phyloP scores from a whole-genome alignment of 2,888 invertebrate species.

The Dilophus febrilis region DNA sequence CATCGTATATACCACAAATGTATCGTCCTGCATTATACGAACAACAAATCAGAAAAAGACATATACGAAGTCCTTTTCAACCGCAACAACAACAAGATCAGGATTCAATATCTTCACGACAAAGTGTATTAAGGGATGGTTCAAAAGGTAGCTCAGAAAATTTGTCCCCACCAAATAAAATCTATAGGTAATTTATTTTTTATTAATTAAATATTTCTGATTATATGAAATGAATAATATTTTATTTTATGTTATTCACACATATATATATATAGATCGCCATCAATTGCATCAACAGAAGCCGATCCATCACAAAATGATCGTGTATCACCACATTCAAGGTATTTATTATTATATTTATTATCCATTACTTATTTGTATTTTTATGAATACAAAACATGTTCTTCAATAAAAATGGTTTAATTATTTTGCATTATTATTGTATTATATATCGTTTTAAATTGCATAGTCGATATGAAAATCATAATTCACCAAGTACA shows the following conservation, averaged over 20 bases:
- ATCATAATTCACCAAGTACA: slow-evolving; percentile 29
- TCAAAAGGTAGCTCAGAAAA: slow-evolving; percentile 30
- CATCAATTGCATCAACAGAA: slow-evolving; percentile 30
- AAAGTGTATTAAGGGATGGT: slow-evolving; percentile 47
- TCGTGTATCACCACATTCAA: slow-evolving; percentile 29
- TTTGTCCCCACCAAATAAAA: slow-evolving; percentile 32
- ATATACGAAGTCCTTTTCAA: slow-evolving; percentile 34
- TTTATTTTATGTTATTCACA: no score
- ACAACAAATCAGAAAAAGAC: slow-evolving; percentile 35
- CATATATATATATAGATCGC: slow-evolving; percentile 30
- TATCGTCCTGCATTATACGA: slow-evolving; percentile 31
- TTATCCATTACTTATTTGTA: not conserved
- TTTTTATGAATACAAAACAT: not conserved
- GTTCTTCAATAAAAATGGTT: not conserved
- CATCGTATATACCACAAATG: slow-evolving; percentile 28
- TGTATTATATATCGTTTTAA: not conserved
- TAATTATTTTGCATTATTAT: not conserved
- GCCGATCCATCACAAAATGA: slow-evolving; percentile 31
- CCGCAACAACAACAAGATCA: slow-evolving; percentile 22
- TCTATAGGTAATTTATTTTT: slow-evolving; percentile 20
- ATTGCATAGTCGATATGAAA: slow-evolving; percentile 26
- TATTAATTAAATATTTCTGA: no score
- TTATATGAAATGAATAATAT: no score
- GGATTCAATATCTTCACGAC: slow-evolving; percentile 29
- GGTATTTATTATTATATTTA: slow-evolving; percentile 16